These are phyloP conservation scores for Callipepla squamata DNA, from an alignment of 2,113 vertebrate genomes.

Conservation along the genomic window DNA sequence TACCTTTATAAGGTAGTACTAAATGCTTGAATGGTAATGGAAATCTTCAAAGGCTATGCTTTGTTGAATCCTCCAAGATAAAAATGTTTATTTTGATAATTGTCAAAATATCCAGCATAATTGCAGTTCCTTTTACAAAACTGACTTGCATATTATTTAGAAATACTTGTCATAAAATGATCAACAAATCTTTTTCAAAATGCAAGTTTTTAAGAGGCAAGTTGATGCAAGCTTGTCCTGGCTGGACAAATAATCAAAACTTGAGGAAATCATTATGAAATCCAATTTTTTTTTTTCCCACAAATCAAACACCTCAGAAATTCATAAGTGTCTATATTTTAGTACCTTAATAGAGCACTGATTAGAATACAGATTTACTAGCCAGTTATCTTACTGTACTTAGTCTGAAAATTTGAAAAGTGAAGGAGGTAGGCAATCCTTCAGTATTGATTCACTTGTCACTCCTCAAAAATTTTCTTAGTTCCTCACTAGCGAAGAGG, in stretches of 20 bases:
- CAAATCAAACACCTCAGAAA: background rate
- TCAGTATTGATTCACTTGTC: background rate
- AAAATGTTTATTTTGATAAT: background rate
- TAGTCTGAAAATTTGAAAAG: conserved; percentile 17
- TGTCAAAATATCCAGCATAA: background rate
- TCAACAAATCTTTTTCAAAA: background rate
- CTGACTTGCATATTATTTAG: background rate
- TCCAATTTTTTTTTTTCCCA: background rate
- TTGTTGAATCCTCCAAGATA: background rate
- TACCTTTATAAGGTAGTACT: background rate
- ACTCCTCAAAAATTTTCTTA: conserved; percentile 25
- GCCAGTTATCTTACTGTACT: background rate
- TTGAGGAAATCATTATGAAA: background rate
- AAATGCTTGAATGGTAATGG: background rate
- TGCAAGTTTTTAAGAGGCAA: background rate
- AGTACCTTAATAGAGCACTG: background rate
- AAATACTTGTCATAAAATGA: background rate
- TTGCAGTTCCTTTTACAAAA: background rate
- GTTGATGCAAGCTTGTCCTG: background rate
- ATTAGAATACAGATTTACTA: background rate
- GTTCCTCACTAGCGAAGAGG: background rate
- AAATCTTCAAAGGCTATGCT: background rate
- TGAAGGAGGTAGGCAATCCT: background rate
- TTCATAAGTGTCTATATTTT: background rate
- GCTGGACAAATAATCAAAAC: background rate